Evolutionary conservation across 1,140 invertebrate species (phyloP), one percentile per base, ranked within the genome.

Genomic region (Drosophila pruinosa): DNA sequence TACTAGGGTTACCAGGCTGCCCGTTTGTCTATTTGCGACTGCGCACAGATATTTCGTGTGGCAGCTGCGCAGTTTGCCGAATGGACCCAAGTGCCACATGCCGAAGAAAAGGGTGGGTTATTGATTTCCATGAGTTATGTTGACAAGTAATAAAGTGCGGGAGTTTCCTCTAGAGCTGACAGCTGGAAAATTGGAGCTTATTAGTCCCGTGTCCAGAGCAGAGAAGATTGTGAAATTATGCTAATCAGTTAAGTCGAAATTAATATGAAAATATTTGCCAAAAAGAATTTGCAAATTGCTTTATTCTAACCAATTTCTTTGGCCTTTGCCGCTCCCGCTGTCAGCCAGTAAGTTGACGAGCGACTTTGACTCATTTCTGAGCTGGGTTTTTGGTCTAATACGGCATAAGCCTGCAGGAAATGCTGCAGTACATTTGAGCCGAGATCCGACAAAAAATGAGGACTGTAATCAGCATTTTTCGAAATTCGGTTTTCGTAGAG

Each of bases 321-420:
- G 24, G 15, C 36, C 28, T 57, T 14, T 21, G 58, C 58, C 75
- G 54, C 10, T 12, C n/a, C 53, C 50, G 45, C 70, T 53, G 71
- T 59, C 70, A 71, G 65, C 39, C 75, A 78, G 71, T 62, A 75
- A 83, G 79, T 83, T 26, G 17, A 15, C 12, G 14, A 38, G 26
- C n/a, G 8, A 10, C n/a, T 31, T 31, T 38, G 38, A 28, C 53
- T 56, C 69, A 71, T 71, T 54, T 39, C 17, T 14, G 34, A 19
- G 59, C 65, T 39, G 22, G 57, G 43, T 83, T 71, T 78, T 75
- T 53, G 50, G 43, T 62, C 67, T 88, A 86, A 86, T 86, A 71
- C 82, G 70, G 21, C n/a, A 48, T 86, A 81, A 86, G 81, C 81
- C 73, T 38, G 28, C 81, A 70, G 77, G 71, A 80, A 76, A 65